phyloP scores from a whole-genome alignment of 2,113 vertebrate species.

The Apaloderma vittatum region DNA sequence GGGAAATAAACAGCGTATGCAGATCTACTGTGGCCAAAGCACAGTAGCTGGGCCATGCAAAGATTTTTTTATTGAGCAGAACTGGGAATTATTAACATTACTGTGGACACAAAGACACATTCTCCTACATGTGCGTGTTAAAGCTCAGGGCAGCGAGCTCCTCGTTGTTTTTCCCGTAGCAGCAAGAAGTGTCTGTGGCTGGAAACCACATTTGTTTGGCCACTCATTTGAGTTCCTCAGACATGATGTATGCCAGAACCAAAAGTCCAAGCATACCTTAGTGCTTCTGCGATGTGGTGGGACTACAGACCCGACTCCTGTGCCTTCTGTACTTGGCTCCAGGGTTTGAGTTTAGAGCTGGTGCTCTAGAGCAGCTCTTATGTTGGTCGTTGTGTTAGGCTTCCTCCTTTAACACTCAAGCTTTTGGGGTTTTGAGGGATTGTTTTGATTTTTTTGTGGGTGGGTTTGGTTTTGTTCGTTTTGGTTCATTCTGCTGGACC shows the following conservation, averaged over 20 bases:
- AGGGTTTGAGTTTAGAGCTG: not conserved
- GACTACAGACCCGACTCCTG: not conserved
- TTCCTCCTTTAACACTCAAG: not conserved
- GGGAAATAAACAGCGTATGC: not conserved
- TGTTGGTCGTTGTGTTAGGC: not conserved
- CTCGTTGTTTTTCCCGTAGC: not conserved
- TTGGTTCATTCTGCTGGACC: not conserved
- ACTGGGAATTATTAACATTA: fast-evolving
- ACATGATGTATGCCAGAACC: not conserved
- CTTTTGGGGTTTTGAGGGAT: not conserved
- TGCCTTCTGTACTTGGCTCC: not conserved
- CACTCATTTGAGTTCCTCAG: not conserved
- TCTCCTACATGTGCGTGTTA: not conserved
- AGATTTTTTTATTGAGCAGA: not conserved
- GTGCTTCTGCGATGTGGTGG: not conserved
- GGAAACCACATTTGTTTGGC: not conserved
- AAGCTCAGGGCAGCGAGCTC: not conserved
- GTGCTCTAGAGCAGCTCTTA: not conserved
- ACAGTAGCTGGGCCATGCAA: not conserved
- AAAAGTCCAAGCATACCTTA: fast-evolving
- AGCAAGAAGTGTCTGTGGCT: not conserved
- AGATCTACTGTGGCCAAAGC: not conserved
- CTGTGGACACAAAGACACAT: fast-evolving
- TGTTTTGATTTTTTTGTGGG: too few species aligned
- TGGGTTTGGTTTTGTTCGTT: not conserved